A percentile compares a stretch with the other conserved stretches of the same genome.
Evolutionary conservation across 2,888 invertebrate genomes (phyloP).

Genomic region (Andrena haemorrhoa): DNA sequence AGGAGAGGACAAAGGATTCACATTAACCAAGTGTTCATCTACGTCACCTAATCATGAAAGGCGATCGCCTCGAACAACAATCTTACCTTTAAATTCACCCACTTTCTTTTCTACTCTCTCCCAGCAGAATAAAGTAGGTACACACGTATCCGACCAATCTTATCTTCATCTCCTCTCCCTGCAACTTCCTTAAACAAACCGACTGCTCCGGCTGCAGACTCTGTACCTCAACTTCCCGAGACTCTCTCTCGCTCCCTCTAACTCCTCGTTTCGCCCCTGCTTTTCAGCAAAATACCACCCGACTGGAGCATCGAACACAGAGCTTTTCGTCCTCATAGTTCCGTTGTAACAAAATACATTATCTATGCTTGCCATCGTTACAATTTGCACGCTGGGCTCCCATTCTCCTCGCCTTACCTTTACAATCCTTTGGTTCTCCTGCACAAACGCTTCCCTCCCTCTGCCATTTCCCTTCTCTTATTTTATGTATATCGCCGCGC

Average conservation of each 20-base stretch:
- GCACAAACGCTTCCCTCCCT: background rate
- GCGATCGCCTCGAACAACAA: background rate
- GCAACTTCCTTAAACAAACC: constrained; percentile 13
- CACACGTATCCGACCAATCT: constrained; percentile 16
- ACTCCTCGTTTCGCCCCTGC: constrained; percentile 11
- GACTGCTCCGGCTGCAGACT: background rate
- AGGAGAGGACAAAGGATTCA: background rate
- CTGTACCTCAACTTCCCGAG: background rate
- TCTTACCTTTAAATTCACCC: constrained; percentile 3
- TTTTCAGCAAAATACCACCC: constrained; percentile 10
- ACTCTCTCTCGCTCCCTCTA: background rate
- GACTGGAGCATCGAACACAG: background rate
- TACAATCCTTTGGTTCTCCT: background rate
- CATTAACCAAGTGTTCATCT: background rate
- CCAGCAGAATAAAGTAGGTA: background rate
- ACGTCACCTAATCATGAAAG: constrained; percentile 16
- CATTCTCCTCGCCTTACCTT: background rate
- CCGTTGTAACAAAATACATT: constrained; percentile 16
- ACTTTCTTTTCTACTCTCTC: background rate
- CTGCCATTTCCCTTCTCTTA: background rate
- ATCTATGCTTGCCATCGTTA: constrained; percentile 8
- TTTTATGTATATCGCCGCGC: background rate
- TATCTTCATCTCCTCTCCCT: background rate
- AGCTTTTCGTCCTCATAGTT: background rate
- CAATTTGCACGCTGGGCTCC: background rate